phyloP scores from a whole-genome alignment of 2,113 vertebrate genomes.

The Mystacornis crossleyi region DNA sequence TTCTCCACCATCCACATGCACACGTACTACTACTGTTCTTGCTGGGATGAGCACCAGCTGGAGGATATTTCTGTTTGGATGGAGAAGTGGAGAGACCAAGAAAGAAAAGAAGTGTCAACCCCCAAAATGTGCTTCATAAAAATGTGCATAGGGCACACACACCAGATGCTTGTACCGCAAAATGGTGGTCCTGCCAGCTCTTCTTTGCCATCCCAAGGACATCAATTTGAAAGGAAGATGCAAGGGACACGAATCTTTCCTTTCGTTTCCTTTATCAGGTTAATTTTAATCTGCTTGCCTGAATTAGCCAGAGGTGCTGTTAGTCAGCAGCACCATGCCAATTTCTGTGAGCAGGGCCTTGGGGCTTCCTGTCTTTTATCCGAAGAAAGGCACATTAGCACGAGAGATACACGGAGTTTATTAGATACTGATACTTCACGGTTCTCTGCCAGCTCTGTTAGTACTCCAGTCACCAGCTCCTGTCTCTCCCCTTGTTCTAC shows the following conservation, averaged over 20 bases:
- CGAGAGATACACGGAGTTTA: not conserved
- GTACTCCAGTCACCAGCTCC: not conserved
- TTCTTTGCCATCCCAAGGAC: not conserved
- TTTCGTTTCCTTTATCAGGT: not conserved
- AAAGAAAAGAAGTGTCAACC: not conserved
- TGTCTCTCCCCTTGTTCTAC: not conserved
- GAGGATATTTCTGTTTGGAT: not conserved
- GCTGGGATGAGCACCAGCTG: not conserved
- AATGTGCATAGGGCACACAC: rapidly evolving
- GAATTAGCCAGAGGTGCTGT: not conserved
- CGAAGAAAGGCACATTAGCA: not conserved
- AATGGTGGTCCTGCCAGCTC: not conserved
- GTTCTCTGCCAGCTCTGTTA: not conserved
- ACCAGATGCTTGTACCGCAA: not conserved
- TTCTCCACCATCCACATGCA: not conserved
- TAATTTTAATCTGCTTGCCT: not conserved
- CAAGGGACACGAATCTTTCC: not conserved
- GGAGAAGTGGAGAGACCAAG: not conserved
- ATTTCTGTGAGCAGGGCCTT: not conserved
- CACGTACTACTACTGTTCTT: not conserved
- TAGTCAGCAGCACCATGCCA: not conserved
- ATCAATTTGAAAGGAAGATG: not conserved
- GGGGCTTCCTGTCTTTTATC: not conserved
- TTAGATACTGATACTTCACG: not conserved
- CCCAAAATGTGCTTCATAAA: not conserved